Conservation (phyloP, 1,140 invertebrate genomes). For the Ctenoplectra terminalis region DNA sequence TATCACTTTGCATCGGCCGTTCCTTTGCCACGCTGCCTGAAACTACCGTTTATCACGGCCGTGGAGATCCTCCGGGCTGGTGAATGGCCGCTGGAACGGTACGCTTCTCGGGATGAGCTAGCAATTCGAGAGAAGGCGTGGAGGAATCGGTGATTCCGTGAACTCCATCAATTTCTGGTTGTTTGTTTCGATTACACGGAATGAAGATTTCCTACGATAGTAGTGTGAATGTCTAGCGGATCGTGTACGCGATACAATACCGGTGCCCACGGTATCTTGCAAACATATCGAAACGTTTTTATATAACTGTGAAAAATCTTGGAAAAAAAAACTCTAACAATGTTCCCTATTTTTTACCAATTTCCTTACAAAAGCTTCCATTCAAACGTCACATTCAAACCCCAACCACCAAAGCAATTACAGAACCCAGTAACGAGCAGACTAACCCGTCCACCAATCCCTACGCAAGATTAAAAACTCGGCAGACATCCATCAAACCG, state of each 20-base stretch:
- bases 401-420: not conserved
- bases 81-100: slow-evolving; percentile 34
- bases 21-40: slow-evolving; percentile 73
- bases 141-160: not conserved
- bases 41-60: slow-evolving; percentile 77
- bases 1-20: slow-evolving; percentile 81
- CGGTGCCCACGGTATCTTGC: too few relatives aligned
- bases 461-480: slow-evolving; percentile 15
- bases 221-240: too few relatives aligned
- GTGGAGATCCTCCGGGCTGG: slow-evolving; percentile 35
- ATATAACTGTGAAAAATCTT: too few relatives aligned
- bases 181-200: not conserved
- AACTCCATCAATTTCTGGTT: not conserved
- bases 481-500: not conserved
- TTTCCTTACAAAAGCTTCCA: not conserved
- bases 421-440: not conserved
- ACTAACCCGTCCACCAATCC: too few relatives aligned
- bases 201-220: not conserved
- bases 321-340: not conserved
- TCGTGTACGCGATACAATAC: too few relatives aligned
- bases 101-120: slow-evolving; percentile 12
- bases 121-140: not conserved
- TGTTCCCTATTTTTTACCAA: not conserved
- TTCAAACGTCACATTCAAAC: not conserved
- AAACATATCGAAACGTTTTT: too few relatives aligned